These are phyloP conservation scores for Corvus moneduloides DNA, from an alignment of 2,113 vertebrate species.

Conservation along the genomic window DNA sequence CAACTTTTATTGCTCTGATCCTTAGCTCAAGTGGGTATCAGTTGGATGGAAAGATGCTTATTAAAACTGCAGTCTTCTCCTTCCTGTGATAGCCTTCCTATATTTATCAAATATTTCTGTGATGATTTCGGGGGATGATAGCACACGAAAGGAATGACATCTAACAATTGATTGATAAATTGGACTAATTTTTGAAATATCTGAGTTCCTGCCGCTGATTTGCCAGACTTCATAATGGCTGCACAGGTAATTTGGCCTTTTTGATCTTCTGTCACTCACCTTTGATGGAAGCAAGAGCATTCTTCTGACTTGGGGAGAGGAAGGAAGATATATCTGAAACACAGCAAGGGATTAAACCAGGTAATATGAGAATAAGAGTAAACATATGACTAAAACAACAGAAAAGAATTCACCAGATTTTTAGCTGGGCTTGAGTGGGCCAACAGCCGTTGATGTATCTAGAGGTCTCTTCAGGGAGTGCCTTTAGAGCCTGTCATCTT, in stretches of 20 bases:
- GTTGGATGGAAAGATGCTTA: neutral
- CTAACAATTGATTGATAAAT: neutral
- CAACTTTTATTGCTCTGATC: neutral
- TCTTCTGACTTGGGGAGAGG: neutral
- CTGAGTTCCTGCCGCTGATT: neutral
- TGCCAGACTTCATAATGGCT: neutral
- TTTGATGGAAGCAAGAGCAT: neutral
- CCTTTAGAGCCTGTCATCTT: slow-evolving; percentile 1
- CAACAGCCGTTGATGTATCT: neutral
- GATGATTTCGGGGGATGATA: neutral
- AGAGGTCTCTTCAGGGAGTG: neutral
- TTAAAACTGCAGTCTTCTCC: neutral
- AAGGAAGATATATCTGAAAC: neutral
- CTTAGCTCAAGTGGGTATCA: neutral
- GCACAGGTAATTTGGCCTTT: neutral
- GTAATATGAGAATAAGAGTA: neutral
- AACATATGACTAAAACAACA: neutral
- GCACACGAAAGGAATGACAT: neutral
- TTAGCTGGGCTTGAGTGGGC: neutral
- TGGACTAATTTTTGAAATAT: neutral
- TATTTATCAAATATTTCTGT: neutral
- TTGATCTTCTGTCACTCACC: neutral
- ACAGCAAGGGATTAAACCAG: neutral
- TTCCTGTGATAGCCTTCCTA: neutral
- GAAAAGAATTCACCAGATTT: neutral